Conservation (phyloP, 2,888 invertebrate species). For the Leucophenga maculata region DNA sequence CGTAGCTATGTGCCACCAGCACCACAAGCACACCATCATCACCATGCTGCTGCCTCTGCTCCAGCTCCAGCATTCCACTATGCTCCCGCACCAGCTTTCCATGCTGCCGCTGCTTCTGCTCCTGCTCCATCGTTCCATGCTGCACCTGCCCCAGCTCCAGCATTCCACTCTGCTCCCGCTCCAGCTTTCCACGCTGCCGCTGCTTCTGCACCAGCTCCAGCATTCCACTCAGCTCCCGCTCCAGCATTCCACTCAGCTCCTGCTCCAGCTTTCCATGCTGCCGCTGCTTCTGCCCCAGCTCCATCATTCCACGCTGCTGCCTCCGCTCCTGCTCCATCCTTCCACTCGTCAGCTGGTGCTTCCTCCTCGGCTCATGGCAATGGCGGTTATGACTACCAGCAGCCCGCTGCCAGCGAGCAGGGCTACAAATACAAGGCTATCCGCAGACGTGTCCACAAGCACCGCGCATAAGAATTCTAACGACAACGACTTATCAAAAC, state of each 20-base stretch:
- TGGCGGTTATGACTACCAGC: conserved; percentile 48
- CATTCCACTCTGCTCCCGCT: conserved; percentile 16
- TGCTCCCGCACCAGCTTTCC: conserved; percentile 24
- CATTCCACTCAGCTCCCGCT: conserved; percentile 23
- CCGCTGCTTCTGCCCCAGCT: conserved; percentile 26
- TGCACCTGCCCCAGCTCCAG: conserved; percentile 19
- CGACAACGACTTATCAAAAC: too few species aligned
- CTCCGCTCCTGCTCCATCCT: conserved; percentile 41
- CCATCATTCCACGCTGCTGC: conserved; percentile 5
- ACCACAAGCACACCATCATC: conserved; percentile 30
- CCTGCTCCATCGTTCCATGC: conserved; percentile 30
- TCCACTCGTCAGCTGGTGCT: conserved; percentile 45
- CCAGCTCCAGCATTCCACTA: conserved; percentile 34
- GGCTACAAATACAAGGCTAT: conserved; percentile 56
- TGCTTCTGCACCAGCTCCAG: conserved; percentile 18
- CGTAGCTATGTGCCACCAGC: conserved; percentile 43
- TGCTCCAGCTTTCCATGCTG: conserved; percentile 28
- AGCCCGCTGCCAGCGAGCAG: conserved; percentile 41
- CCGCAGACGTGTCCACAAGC: conserved; percentile 54
- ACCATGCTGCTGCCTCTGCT: conserved; percentile 30
- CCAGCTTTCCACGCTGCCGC: conserved; percentile 27
- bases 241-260: conserved; percentile 32
- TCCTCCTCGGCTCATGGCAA: conserved; percentile 42
- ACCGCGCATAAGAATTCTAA: conserved; percentile 50
- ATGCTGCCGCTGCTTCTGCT: conserved; percentile 24